A percentile compares a stretch with the other conserved stretches of the same genome.
These are phyloP conservation scores for Leptodactylus fuscus DNA, from an alignment of 2,113 vertebrate species.

Conservation along the genomic window DNA sequence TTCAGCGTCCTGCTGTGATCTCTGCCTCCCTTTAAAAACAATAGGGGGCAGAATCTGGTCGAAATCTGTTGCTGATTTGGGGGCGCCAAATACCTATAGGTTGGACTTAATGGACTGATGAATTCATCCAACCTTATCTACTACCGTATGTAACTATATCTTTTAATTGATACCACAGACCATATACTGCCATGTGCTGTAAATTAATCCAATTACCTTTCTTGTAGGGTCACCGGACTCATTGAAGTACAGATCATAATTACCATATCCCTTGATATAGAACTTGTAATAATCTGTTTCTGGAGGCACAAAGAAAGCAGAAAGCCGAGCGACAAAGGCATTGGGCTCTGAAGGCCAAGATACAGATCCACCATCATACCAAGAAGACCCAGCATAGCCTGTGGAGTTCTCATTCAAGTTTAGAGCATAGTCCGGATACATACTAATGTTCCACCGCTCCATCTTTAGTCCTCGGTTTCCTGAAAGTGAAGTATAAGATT, in stretches of 20 bases:
- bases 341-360: conserved; percentile 59
- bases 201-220: conserved; percentile 70
- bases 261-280: conserved; percentile 76
- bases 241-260: conserved; percentile 80
- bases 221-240: conserved; percentile 74
- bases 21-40: no score
- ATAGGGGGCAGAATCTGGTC: no score
- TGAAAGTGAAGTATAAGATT: conserved; percentile 61
- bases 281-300: conserved; percentile 75
- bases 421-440: conserved; percentile 70
- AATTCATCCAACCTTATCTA: no score
- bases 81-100: no score
- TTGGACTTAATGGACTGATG: no score
- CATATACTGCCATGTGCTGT: neutral
- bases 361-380: conserved; percentile 75
- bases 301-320: conserved; percentile 81
- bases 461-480: conserved; percentile 82
- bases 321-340: conserved; percentile 69
- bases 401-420: conserved; percentile 67
- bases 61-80: no score
- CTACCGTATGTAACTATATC: neutral
- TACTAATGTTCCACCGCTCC: conserved; percentile 79
- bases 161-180: neutral
- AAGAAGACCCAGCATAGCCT: conserved; percentile 72
- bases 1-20: no score